phyloP scores from a whole-genome alignment of 2,888 invertebrate species.

The Myopa tessellatipennis region DNA sequence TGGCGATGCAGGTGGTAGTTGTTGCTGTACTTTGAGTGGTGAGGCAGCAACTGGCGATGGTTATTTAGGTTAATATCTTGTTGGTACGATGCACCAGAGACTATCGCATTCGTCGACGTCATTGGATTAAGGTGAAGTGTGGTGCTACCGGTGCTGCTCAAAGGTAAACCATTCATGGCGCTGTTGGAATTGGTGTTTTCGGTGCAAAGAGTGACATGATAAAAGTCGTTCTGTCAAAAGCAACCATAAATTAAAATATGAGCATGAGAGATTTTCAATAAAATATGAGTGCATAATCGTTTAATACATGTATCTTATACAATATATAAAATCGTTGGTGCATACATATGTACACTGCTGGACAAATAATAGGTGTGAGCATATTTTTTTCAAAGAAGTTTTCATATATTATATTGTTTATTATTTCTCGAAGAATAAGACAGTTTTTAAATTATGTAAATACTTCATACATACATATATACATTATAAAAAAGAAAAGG shows the following conservation, averaged over 20 bases:
- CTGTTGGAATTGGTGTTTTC: constrained; percentile 47
- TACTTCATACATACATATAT: not conserved
- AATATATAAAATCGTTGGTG: too few relatives aligned
- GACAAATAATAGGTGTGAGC: too few relatives aligned
- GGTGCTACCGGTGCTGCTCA: constrained; percentile 64
- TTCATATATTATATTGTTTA: too few relatives aligned
- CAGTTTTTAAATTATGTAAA: too few relatives aligned
- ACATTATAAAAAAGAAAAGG: not conserved
- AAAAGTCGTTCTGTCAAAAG: constrained; percentile 57
- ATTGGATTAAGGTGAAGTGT: constrained; percentile 42
- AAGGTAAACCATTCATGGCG: constrained; percentile 82
- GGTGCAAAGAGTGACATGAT: constrained; percentile 57
- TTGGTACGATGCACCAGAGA: constrained; percentile 54
- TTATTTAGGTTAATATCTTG: constrained; percentile 57
- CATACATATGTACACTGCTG: too few relatives aligned
- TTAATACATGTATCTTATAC: not conserved
- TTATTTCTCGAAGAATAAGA: too few relatives aligned
- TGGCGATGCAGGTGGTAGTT: constrained; percentile 58
- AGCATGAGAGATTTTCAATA: not conserved
- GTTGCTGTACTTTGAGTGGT: constrained; percentile 60
- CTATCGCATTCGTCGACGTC: constrained; percentile 41
- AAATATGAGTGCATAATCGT: not conserved
- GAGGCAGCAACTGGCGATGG: constrained; percentile 59
- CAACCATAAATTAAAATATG: constrained; percentile 23
- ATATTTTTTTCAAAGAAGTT: too few relatives aligned